Conservation (phyloP, 2,797 vertebrate species). For the Lycodopsis pacificus region DNA sequence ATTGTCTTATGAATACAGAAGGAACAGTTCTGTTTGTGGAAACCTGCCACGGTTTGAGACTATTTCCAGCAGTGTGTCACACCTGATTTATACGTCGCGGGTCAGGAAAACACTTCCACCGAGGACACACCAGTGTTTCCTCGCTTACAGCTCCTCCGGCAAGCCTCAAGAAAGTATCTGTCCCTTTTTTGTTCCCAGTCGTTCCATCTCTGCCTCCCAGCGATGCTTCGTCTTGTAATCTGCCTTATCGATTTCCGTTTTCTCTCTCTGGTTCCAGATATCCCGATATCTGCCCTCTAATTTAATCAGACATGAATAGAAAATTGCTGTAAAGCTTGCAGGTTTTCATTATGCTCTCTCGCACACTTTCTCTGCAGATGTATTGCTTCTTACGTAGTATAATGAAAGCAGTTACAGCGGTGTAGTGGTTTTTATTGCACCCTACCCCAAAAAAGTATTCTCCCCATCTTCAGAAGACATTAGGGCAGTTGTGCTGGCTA, state of each 20-base stretch:
- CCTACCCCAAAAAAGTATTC: background rate
- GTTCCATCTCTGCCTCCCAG: conserved; percentile 29
- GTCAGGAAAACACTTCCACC: too few relatives aligned
- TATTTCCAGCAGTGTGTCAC: too few relatives aligned
- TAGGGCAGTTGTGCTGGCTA: background rate
- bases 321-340: conserved; percentile 34
- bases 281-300: conserved; percentile 44
- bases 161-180: background rate
- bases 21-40: too few relatives aligned
- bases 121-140: too few relatives aligned
- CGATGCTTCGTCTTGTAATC: conserved; percentile 35
- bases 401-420: conserved; percentile 15
- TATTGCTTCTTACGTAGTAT: conserved; percentile 7
- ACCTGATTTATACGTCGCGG: too few relatives aligned
- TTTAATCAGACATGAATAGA: conserved; percentile 47
- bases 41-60: too few relatives aligned
- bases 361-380: conserved; percentile 9
- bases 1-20: too few relatives aligned
- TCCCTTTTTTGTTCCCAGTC: conserved; percentile 6
- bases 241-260: conserved; percentile 42
- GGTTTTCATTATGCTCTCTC: conserved; percentile 40
- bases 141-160: too few relatives aligned
- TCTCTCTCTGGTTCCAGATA: conserved; percentile 38
- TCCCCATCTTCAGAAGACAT: too few relatives aligned
- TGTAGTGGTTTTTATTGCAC: background rate